Evolutionary conservation across 2,113 vertebrate species (phyloP).

Genomic region (Thunnus maccoyii): DNA sequence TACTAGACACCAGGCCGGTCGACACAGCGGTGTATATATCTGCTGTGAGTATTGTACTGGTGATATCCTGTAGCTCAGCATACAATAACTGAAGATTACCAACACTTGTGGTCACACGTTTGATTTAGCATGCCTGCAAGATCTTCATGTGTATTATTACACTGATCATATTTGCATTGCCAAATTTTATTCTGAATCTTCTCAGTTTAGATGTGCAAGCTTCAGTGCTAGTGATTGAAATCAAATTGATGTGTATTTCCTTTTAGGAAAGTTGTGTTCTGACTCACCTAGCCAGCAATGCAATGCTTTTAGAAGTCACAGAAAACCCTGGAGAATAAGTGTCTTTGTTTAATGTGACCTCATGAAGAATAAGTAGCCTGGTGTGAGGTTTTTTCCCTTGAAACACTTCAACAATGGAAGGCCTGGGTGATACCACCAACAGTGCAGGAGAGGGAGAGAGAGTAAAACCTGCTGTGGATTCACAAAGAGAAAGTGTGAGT

Average conservation of each 20-base stretch:
- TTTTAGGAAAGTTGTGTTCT: constrained; percentile 29
- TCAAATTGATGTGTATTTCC: constrained; percentile 12
- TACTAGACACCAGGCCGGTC: constrained; percentile 56
- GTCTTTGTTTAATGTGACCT: constrained; percentile 72
- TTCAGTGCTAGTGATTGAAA: not conserved
- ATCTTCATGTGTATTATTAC: constrained; percentile 11
- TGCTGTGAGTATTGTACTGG: constrained; percentile 45
- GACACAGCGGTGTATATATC: constrained; percentile 53
- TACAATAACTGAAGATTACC: constrained; percentile 38
- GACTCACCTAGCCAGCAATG: constrained; percentile 2
- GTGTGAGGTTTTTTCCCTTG: constrained; percentile 43
- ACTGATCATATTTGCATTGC: constrained; percentile 15
- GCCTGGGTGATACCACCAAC: constrained; percentile 61
- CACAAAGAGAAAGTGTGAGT: constrained; percentile 23
- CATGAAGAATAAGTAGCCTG: constrained; percentile 69
- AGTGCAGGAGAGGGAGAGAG: constrained; percentile 22
- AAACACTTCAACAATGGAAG: constrained; percentile 58
- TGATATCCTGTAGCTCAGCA: constrained; percentile 41
- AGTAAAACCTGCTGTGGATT: constrained; percentile 26
- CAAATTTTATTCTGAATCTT: constrained; percentile 16
- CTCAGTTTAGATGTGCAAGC: constrained; percentile 6
- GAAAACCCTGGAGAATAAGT: constrained; percentile 46
- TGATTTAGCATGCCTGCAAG: constrained; percentile 29
- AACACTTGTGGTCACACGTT: constrained; percentile 23
- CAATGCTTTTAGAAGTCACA: constrained; percentile 39